Base-by-base conservation (phyloP, 2,797 vertebrate species). In the Oreochromis grahami region DNA sequence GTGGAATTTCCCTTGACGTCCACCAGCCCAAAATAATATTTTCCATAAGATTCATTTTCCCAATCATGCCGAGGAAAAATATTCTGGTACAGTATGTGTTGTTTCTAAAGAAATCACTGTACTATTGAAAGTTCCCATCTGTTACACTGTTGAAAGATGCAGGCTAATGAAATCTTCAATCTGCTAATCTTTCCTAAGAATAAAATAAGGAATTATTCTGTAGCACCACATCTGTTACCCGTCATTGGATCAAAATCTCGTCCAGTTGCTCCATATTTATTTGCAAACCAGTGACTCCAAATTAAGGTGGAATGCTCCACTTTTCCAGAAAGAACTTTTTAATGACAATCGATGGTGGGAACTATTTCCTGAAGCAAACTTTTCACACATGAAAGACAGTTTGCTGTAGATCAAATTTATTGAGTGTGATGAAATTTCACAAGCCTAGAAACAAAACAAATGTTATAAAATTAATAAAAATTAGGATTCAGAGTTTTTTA, bases 21-120 rank as follows among this genome's bases (percentile, higher is more conserved):
- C 88, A 87, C 88, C 81, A 68, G 95, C 96, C 96, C 95, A 95
- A 95, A 96, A 96, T 96, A 97, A 97, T 97, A 96, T 97, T 96
- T 96, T 96, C 93, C 91, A 95, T 94, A 92, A 95, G 95, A 95
- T 96, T 95, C 68, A 91, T 95, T 95, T 95, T 91, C 92, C 92
- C 91, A 93, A 91, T 92, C 87, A 81, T 89, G 91, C 79, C 32
- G 79, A 93, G 90, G 93, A 92, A 93, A 95, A 94, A 92, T 92
- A 94, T 91, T 93, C 94, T 87, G 83, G 41, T 92, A 82, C 88
- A 82, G 90, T 93, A 86, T 84, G 91, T 94, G 93, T 94, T 89
- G 88, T 92, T 95, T 93, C 92, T 91, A 79, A 89, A 93, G 78
- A 92, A 95, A 93, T 95, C 90, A 58, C 83, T 70, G 68, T 92